These are phyloP conservation scores for Achlya flavicornis DNA, from an alignment of 2,888 invertebrate species.

Conservation along the genomic window DNA sequence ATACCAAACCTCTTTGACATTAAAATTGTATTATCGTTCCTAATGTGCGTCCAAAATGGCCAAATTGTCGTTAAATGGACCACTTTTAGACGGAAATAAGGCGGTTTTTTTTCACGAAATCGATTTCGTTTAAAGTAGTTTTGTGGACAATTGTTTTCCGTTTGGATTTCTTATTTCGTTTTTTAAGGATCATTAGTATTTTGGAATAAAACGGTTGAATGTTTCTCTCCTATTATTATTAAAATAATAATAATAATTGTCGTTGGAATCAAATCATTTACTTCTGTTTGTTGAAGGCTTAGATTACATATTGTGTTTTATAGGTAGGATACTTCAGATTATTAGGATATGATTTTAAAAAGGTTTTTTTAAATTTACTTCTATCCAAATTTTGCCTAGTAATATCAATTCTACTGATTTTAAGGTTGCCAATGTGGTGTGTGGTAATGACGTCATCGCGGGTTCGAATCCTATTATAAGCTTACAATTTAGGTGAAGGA, in stretches of 20 bases:
- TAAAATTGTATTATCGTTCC: slow-evolving; percentile 70
- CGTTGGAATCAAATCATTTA: no score
- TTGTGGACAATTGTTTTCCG: slow-evolving; percentile 46
- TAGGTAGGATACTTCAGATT: no score
- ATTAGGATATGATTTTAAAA: no score
- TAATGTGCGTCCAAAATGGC: slow-evolving; percentile 50
- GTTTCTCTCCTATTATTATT: not conserved
- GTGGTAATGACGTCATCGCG: no score
- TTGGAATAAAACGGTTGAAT: not conserved
- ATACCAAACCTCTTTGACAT: slow-evolving; percentile 60
- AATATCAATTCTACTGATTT: no score
- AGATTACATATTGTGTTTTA: no score
- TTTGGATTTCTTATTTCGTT: slow-evolving; percentile 23
- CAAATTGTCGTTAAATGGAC: slow-evolving; percentile 72
- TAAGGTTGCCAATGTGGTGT: no score
- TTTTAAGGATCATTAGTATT: slow-evolving; percentile 15
- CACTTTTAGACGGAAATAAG: slow-evolving; percentile 72
- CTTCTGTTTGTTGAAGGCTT: no score
- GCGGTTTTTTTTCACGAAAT: slow-evolving; percentile 60
- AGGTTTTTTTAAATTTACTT: no score
- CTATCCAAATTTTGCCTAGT: no score
- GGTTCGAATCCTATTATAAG: no score
- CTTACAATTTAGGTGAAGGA: no score
- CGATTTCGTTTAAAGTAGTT: slow-evolving; percentile 72
- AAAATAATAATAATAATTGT: not conserved